Base-by-base conservation (phyloP, 2,113 vertebrate genomes). In the Sphyrna mokarran region DNA sequence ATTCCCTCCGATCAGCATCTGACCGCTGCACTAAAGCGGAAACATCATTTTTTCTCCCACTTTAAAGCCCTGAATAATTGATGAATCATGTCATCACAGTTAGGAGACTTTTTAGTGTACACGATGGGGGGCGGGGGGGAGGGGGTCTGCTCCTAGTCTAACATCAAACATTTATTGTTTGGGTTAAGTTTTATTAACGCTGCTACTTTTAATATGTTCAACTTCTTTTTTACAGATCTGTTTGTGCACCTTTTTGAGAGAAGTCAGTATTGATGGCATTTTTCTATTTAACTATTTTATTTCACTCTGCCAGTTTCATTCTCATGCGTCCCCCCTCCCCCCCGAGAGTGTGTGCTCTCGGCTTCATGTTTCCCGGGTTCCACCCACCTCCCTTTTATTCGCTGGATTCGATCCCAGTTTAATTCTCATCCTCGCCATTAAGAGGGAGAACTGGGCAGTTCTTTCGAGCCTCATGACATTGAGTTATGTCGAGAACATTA, bases 61-160 rank as follows among this genome's bases (percentile, higher is more conserved):
- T 96, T 96, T 95, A 33, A 40, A 72, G 10, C 13, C 23, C 86
- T 97, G 95, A 97, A 96, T 97, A 97, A 97, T 95, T 96, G 96
- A 97, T 97, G 95, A 95, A 95, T 97, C 96, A 97, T 95, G 96
- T 33, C 96, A 96, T 96, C 96, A 96, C 97, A 96, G 94, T 96
- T 94, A 96, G 96, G 48, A 97, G 96, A 87, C 96, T 96, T 95
- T 96, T 96, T 63, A 63, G 68, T 48, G 37, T 22, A 48, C 22
- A 63, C 9, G 63, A 13, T 48, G 43, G 43, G 43, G 43, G 43
- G 43, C 3, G 43, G 43, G 43, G 43, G 43, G 43, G 43, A 2
- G 66, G 66, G 61, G 61, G 61, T 63, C 13, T 63, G 8, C 61
- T 63, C 66, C 22, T 40, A 8, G 48, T 76, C 66, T 95, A 76